Percentiles rank a stretch among this genome's conserved stretches.
Conservation (phyloP, 2,888 invertebrate species). For the Tuta absoluta region DNA sequence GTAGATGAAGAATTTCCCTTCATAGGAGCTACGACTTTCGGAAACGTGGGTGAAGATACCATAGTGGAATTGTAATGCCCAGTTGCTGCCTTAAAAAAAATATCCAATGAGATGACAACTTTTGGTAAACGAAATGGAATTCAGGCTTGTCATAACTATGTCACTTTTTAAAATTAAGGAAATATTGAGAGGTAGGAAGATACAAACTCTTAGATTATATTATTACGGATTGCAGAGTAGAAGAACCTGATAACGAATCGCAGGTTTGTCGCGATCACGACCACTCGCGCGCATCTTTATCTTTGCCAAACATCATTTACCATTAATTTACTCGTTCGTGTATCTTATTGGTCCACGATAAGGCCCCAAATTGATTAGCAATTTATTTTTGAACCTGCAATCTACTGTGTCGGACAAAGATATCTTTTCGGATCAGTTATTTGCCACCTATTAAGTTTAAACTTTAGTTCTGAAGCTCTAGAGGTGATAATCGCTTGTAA, state of each 20-base stretch:
- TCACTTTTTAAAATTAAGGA: no score
- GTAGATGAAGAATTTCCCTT: no score
- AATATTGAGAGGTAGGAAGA: no score
- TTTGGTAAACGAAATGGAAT: no score
- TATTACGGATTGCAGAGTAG: not conserved
- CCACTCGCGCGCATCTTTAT: slow-evolving; percentile 52
- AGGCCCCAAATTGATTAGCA: slow-evolving; percentile 32
- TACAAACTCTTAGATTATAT: no score
- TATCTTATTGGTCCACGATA: slow-evolving; percentile 30
- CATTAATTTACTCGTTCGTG: slow-evolving; percentile 18
- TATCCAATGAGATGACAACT: no score
- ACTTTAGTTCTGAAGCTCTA: slow-evolving; percentile 18
- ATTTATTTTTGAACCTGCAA: slow-evolving; percentile 32
- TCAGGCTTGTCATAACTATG: no score
- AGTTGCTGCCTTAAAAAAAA: no score
- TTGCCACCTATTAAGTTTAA: not conserved
- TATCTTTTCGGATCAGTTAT: not conserved
- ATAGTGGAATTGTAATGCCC: no score
- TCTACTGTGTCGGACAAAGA: not conserved
- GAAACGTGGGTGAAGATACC: no score
- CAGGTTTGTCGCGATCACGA: slow-evolving; percentile 59
- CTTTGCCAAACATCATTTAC: slow-evolving; percentile 37
- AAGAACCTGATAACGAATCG: not conserved
- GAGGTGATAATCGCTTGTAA: slow-evolving; percentile 29
- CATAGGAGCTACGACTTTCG: no score